A percentile compares a stretch with the other conserved stretches of the same genome.
Evolutionary conservation across 2,888 invertebrate species (phyloP).

Genomic region (Harpalus rubripes): DNA sequence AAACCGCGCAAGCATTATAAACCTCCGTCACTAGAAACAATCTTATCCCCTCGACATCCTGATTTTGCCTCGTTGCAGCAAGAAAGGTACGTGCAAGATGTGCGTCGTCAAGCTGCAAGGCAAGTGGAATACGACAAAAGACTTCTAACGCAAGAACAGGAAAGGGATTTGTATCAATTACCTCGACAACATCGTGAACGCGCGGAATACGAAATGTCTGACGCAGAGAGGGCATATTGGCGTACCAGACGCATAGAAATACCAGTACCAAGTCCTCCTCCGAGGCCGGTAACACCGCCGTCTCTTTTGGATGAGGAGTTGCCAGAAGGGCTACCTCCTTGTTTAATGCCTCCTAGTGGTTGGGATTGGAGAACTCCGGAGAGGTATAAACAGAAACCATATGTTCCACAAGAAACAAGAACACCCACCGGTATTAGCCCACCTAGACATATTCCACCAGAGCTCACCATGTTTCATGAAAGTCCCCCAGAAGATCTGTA

Average conservation of each 20-base stretch:
- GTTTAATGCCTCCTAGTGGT: background rate
- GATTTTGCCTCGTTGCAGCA: background rate
- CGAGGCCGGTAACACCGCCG: conserved; percentile 14
- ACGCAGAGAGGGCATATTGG: background rate
- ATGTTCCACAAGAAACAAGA: background rate
- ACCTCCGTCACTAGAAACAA: background rate
- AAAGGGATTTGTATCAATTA: background rate
- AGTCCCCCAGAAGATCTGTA: conserved; percentile 23
- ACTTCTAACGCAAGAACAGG: background rate
- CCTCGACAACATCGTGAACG: background rate
- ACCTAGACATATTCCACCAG: background rate
- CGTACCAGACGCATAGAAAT: background rate
- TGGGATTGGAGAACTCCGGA: conserved; percentile 13
- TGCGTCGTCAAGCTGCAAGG: background rate
- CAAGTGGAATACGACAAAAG: background rate
- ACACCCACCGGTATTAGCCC: conserved; percentile 2
- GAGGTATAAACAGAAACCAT: background rate
- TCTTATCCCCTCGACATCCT: background rate
- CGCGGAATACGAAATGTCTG: background rate
- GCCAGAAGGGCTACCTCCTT: background rate
- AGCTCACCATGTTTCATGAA: conserved; percentile 9
- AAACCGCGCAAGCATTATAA: background rate
- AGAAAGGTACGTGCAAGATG: background rate
- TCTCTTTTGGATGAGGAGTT: background rate
- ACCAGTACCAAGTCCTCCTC: conserved; percentile 22